Evolutionary conservation across 2,888 invertebrate species (phyloP).

Genomic region (Lasioglossum lativentre): DNA sequence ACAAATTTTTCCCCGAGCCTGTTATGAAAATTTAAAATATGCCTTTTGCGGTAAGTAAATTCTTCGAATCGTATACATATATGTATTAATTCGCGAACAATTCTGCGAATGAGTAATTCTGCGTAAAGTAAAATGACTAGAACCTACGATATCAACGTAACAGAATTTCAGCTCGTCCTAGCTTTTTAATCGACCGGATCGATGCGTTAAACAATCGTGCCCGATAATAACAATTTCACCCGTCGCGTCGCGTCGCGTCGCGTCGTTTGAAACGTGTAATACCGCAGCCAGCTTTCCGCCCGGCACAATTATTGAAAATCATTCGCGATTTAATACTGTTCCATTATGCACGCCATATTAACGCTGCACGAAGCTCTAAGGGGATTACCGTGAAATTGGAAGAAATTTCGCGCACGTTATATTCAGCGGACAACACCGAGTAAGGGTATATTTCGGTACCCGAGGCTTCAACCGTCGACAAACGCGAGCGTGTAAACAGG

Average conservation of each 20-base stretch:
- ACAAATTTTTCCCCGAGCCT: too few species aligned
- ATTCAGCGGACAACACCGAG: background rate
- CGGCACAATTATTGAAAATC: constrained; percentile 16
- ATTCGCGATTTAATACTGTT: background rate
- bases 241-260: too few species aligned
- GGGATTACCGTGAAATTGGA: background rate
- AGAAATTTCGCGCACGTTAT: background rate
- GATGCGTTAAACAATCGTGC: background rate
- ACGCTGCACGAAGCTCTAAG: background rate
- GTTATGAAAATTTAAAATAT: background rate
- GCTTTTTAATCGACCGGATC: too few species aligned
- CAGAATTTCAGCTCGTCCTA: background rate
- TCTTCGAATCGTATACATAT: background rate
- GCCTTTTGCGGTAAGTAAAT: too few species aligned
- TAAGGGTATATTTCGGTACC: background rate
- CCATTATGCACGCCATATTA: background rate
- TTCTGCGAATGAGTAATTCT: background rate
- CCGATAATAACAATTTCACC: background rate
- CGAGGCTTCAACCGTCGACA: constrained; percentile 43
- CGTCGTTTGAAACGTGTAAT: background rate
- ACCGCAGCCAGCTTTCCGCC: background rate
- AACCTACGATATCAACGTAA: background rate
- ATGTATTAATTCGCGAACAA: too few species aligned
- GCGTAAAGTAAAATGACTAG: background rate
- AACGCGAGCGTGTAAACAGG: background rate